Base-by-base conservation (phyloP, 2,113 vertebrate genomes). In the Craseonycteris thonglongyai region DNA sequence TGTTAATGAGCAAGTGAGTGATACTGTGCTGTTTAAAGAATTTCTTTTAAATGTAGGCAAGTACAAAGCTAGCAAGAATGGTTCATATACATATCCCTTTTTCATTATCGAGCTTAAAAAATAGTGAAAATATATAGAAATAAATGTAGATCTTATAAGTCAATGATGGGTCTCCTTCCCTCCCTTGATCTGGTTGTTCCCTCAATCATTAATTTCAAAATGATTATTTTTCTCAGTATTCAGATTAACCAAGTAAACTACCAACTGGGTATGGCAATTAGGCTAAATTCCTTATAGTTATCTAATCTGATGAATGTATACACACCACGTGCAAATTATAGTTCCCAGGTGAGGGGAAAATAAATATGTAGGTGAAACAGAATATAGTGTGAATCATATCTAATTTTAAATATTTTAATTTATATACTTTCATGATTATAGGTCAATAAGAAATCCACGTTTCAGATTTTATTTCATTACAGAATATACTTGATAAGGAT, bases 401-500 rank as follows among this genome's bases (percentile, higher is more conserved):
- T 93, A 59, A 82, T 76, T 92, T 95, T 78, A 95, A 95, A 96
- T 94, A 85, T 61, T 95, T 96, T 95, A 96, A 96, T 95, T 93
- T 51, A 93, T 69, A 92, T 78, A 76, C 82, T 93, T 96, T 66
- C 85, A 56, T 18, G 74, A 85, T 83, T 75, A 93, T 58, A 96
- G 90, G 91, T 92, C 90, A 42, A 59, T 97, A 97, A 91, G 88
- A 96, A 97, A 95, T 90, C 66, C 85, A 74, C 78, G 71, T 90
- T 90, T 82, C 84, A 61, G 90, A 38, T 85, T 95, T 96, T 92
- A 96, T 93, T 96, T 96, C 93, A 86, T 96, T 84, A 96, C 63
- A 97, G 95, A 95, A 96, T 96, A 95, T 92, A 97, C 95, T 91
- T 97, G 94, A 51, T 92, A 93, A 90, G 90, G 89, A 91, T 92